Conservation (phyloP, 2,113 vertebrate genomes). For the Daphoenositta chrysoptera region DNA sequence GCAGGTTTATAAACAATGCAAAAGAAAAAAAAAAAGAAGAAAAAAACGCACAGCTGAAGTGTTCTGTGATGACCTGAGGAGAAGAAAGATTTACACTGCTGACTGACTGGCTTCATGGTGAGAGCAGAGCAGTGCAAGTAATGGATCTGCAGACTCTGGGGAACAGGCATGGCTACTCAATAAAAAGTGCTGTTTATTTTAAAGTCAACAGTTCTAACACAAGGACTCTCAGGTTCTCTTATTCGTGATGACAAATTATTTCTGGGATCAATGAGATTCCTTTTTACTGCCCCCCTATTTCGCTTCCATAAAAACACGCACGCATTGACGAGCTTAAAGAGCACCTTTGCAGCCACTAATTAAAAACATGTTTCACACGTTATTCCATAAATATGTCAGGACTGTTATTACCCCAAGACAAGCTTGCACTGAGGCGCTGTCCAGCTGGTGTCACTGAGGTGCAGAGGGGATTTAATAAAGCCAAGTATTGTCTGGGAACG, state of each 20-base stretch:
- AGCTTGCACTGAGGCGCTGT: neutral
- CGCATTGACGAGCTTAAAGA: neutral
- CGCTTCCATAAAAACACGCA: neutral
- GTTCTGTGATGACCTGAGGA: neutral
- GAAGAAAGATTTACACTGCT: conserved; percentile 15
- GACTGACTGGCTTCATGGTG: neutral
- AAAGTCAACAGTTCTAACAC: neutral
- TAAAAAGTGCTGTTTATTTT: conserved; percentile 35
- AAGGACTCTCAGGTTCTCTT: neutral
- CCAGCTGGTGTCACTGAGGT: conserved; percentile 12
- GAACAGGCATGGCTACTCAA: neutral
- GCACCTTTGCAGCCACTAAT: neutral
- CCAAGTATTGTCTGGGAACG: neutral
- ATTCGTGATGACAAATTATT: neutral
- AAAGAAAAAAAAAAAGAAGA: neutral
- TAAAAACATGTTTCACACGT: neutral
- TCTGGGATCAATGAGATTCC: neutral
- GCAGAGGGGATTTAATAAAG: conserved; percentile 13
- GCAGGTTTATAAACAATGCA: neutral
- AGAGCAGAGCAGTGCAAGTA: neutral
- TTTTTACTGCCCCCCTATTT: neutral
- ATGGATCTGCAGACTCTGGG: neutral
- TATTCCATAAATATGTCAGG: neutral
- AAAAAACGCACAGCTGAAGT: neutral
- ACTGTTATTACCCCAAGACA: neutral